Base-by-base conservation (phyloP, 2,113 vertebrate species). In the Dissostichus mawsoni region DNA sequence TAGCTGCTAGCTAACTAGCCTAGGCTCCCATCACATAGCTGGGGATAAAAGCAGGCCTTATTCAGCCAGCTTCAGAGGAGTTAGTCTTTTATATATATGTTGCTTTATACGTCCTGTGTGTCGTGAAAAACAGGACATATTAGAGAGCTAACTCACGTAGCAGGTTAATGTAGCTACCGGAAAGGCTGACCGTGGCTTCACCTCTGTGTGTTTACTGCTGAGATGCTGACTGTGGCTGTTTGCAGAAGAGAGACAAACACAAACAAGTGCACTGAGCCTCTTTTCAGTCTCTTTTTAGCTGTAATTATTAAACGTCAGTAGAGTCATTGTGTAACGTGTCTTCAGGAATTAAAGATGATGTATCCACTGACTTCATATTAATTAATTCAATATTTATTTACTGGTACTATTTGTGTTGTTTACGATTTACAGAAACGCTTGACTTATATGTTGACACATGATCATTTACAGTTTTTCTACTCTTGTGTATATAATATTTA, bases 1-100 rank as follows among this genome's bases (percentile, higher is more conserved):
- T 92, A 91, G 90, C 90, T 63, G 69, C 81, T 69, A 73, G 89
- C 90, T 84, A 61, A 67, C 69, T 52, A 62, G 53, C 68, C 51
- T 65, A 73, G 73, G 36, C 50, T 85, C 51, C n/a, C 59, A 71
- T 80, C 57, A 63, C 48, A 84, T 67, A 86, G 78, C 73, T 57
- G 23, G 25, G 18, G 55, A 65, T 20, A 53, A 65, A 51, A 65
- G 67, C 51, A 36, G 87, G 73, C 78, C 73, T 20, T 16, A 11
- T 47, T 44, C 33, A 10, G 7, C 5, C 53, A 12, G 36, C 3
- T 41, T 8, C 11, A 36, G 1, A 11, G 14, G 3, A 20, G 18
- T 3, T 12, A 0, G 8, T 5, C 4, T 0, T 9, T 4, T 41
- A 48, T 4, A 11, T 20, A 4, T 1, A 11, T n/a, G 1, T 52